Evolutionary conservation across 2,888 invertebrate genomes (phyloP), one percentile per base, ranked within the genome.

Genomic region (Pachliopta kotzebuea): DNA sequence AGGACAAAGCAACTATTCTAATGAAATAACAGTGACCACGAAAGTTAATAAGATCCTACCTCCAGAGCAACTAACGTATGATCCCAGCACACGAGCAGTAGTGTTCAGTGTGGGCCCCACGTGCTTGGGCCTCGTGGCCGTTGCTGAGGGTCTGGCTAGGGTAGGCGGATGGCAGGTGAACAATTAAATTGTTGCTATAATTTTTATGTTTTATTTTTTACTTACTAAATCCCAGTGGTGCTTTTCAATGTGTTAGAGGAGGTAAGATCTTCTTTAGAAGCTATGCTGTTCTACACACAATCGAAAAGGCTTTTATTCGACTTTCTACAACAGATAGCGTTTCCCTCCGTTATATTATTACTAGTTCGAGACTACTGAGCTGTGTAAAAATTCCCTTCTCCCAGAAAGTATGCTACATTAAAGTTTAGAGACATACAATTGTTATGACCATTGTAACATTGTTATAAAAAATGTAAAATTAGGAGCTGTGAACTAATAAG

Each of bases 1-100:
- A 83, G 97, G 97, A 20, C 94, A 95, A 71, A 97, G 97, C 68
- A 96, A 96, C 70, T 96, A 95, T 77, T 98, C 98, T 0, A 96
- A 96, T 74, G 97, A 97, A 80, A 94, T 96, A 56, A 93, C 94
- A 1, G 95, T 95, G 52, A 95, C 95, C 6, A 98, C 98, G 0
- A 95, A 96, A 74, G 97, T 98, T 21, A 96, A 97, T 71, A 94
- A 95, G 76, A 96, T 98, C 60, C 95, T 96, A 0, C 90, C 95
- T 0, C 96, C 97, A 0, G 93, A 96, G 70, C 93, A 96, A 69
- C 97, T 97, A 26, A 96, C 95, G 31, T 97, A 95, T 78, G 97
- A 98, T 79, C 96, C 96, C 4, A 94, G 94, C 72, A 94, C 95
- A 4, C 94, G 94, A 55, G 94, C 93, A 0, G 84, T 98, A 18